These are phyloP conservation scores for Neotoxoptera formosana DNA, from an alignment of 1,140 invertebrate genomes.

Conservation along the genomic window DNA sequence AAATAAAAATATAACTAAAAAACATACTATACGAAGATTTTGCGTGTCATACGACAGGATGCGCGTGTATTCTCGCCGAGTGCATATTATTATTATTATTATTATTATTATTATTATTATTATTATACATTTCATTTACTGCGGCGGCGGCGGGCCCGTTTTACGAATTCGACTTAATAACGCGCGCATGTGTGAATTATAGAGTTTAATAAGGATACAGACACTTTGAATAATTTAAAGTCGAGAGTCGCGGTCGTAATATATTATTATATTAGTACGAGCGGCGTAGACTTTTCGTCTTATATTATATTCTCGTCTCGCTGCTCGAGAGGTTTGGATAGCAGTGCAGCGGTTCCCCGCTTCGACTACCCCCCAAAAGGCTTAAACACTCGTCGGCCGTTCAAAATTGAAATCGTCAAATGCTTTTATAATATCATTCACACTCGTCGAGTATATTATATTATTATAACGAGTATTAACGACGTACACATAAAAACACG, in stretches of 20 bases:
- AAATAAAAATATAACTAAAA: neutral
- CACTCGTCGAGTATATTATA: neutral
- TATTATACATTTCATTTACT: neutral
- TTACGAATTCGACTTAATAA: constrained; percentile 35
- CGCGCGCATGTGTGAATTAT: neutral
- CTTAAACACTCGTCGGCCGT: neutral
- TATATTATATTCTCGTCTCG: neutral
- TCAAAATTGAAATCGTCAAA: neutral
- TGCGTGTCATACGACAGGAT: neutral
- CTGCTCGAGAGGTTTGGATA: neutral
- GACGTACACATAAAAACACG: neutral
- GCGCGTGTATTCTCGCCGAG: neutral
- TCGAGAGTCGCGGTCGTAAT: neutral
- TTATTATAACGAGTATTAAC: too few species aligned
- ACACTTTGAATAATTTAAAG: constrained; percentile 57
- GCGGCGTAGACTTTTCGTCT: neutral
- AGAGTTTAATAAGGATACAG: constrained; percentile 52
- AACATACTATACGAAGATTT: neutral
- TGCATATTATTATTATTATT: neutral
- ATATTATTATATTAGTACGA: neutral
- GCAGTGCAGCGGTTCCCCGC: neutral
- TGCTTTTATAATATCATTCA: neutral
- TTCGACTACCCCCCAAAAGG: neutral
- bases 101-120: constrained; percentile 13
- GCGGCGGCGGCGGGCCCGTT: too few species aligned